Percentiles rank a stretch among this genome's conserved stretches.
These are phyloP conservation scores for Platyscapa corneri DNA, from an alignment of 1,140 invertebrate species.

Conservation along the genomic window DNA sequence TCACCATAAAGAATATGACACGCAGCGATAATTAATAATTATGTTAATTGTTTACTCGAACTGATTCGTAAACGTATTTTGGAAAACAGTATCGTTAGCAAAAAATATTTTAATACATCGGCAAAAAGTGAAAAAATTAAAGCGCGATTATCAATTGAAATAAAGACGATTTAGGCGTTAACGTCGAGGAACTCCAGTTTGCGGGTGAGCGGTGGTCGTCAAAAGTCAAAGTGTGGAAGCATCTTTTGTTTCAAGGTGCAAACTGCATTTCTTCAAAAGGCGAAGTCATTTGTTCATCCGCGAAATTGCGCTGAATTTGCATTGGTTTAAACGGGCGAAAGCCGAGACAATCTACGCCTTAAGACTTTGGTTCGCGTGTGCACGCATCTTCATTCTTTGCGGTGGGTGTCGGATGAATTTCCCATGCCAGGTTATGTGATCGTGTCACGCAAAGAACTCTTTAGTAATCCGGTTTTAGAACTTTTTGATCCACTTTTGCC, in stretches of 20 bases:
- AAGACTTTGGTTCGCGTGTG: not conserved
- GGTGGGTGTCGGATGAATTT: no score
- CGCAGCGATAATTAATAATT: not conserved
- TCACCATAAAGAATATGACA: not conserved
- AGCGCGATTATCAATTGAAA: no score
- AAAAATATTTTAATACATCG: no score
- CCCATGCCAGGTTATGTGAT: no score
- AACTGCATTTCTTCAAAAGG: conserved; percentile 37
- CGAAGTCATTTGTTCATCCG: not conserved
- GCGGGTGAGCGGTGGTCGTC: not conserved
- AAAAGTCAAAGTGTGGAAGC: not conserved
- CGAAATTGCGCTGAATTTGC: conserved; percentile 47
- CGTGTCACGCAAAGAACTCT: not conserved
- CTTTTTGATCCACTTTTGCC: not conserved
- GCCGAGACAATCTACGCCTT: no score
- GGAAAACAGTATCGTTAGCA: no score
- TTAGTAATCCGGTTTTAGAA: not conserved
- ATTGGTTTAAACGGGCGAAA: conserved; percentile 38
- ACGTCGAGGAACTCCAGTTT: not conserved
- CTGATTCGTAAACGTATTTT: no score
- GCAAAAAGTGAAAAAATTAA: no score
- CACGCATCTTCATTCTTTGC: not conserved
- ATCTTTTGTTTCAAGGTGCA: conserved; percentile 24
- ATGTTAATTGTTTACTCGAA: not conserved
- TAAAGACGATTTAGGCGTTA: no score